Evolutionary conservation across 2,797 vertebrate genomes (phyloP).

Genomic region (Yasuhikotakia modesta): DNA sequence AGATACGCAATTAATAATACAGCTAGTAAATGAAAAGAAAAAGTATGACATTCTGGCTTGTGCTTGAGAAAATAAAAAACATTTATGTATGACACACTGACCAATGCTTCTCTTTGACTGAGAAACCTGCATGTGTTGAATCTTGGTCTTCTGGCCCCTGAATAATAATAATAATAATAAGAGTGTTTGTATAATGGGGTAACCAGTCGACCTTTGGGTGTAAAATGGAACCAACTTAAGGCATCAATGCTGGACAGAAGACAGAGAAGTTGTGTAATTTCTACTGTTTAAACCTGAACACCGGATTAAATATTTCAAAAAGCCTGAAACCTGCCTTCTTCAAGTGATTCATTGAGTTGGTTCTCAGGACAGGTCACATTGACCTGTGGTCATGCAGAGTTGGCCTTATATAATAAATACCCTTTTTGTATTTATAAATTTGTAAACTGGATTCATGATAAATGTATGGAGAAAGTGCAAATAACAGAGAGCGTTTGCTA

Average conservation of each 20-base stretch:
- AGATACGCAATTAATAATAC: neutral
- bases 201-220: too few species aligned
- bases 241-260: conserved; percentile 8
- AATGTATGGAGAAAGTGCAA: too few species aligned
- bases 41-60: conserved; percentile 34
- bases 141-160: neutral
- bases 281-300: neutral
- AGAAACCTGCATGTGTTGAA: neutral
- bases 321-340: neutral
- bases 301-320: neutral
- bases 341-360: too few species aligned
- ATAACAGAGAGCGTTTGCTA: neutral
- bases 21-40: conserved; percentile 28
- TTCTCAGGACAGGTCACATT: too few species aligned
- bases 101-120: neutral
- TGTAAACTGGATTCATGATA: conserved; percentile 21
- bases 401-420: too few species aligned
- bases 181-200: neutral
- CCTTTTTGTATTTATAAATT: too few species aligned
- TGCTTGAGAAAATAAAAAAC: conserved; percentile 34
- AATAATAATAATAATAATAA: too few species aligned
- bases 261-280: neutral
- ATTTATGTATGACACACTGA: neutral
- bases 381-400: too few species aligned
- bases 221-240: conserved; percentile 29